Percentiles rank a stretch among this genome's conserved stretches.
phyloP scores from a whole-genome alignment of 2,113 vertebrate genomes.

The Apistogramma diplotaenia region DNA sequence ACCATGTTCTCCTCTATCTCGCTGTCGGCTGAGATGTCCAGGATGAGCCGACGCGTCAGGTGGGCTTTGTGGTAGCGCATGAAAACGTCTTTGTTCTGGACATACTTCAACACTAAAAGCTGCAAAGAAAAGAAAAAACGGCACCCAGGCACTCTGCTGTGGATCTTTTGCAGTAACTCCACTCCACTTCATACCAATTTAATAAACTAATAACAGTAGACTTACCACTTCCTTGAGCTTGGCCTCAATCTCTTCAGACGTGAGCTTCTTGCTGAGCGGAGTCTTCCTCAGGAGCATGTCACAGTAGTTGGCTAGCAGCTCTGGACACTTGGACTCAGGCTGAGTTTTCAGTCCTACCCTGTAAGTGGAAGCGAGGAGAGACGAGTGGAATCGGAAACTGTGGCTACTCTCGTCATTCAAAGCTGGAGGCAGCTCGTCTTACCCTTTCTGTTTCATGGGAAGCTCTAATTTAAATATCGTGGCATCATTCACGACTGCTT shows the following conservation, averaged over 20 bases:
- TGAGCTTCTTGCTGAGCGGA: constrained; percentile 98
- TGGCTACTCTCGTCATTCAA: neutral
- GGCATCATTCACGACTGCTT: constrained; percentile 98
- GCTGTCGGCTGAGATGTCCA: constrained; percentile 98
- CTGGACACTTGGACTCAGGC: constrained; percentile 97
- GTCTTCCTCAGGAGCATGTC: constrained; percentile 99
- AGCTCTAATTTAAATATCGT: constrained; percentile 99
- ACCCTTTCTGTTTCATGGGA: constrained; percentile 98
- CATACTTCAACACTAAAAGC: constrained; percentile 97
- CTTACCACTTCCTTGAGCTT: constrained; percentile 99
- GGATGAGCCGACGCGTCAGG: constrained; percentile 93
- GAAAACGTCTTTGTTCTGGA: constrained; percentile 99
- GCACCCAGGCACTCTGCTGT: neutral
- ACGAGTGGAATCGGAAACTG: neutral
- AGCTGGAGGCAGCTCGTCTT: constrained; percentile 54
- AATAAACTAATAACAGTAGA: neutral
- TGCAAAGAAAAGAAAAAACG: constrained; percentile 56
- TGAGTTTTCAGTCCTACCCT: constrained; percentile 98
- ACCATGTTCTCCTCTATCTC: constrained; percentile 99
- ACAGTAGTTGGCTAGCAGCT: constrained; percentile 99
- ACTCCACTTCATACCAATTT: neutral
- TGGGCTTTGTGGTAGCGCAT: constrained; percentile 99
- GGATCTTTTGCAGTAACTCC: neutral
- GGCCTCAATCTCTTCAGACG: constrained; percentile 98
- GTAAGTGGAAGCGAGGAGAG: neutral